phyloP scores from a whole-genome alignment of 2,113 vertebrate species.

The Megaceryle torquata region DNA sequence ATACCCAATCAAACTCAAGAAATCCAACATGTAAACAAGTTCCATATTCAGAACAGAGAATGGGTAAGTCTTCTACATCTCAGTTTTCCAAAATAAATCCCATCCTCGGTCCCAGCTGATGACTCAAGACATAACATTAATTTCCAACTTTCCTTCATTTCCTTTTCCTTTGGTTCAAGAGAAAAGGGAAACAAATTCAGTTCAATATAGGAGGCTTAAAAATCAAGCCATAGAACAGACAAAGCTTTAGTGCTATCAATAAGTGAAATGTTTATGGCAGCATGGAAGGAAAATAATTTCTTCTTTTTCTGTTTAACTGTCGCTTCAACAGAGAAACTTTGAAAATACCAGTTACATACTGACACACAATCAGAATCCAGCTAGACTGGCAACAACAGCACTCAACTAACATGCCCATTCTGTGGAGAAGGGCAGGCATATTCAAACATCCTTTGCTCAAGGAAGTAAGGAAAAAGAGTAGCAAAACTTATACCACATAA shows the following conservation, averaged over 20 bases:
- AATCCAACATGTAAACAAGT: background rate
- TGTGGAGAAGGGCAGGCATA: background rate
- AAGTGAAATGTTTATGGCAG: background rate
- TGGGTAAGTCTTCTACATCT: accelerated
- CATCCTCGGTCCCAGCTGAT: background rate
- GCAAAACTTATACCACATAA: background rate
- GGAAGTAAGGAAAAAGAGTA: background rate
- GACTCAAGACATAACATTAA: background rate
- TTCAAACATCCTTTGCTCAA: background rate
- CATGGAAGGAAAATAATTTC: background rate
- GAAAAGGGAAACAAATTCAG: background rate
- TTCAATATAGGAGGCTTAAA: background rate
- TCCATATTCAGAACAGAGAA: background rate
- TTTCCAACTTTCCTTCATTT: background rate
- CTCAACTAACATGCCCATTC: accelerated
- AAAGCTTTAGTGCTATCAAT: background rate
- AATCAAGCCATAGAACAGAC: background rate
- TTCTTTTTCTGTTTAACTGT: background rate
- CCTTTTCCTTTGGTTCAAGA: background rate
- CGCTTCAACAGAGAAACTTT: background rate
- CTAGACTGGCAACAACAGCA: background rate
- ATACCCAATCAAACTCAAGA: background rate
- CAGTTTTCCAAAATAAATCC: background rate
- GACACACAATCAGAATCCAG: background rate
- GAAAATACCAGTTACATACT: background rate